Percentiles rank a stretch among this genome's conserved stretches.
phyloP scores from a whole-genome alignment of 2,113 vertebrate genomes.

The Tachycineta bicolor region DNA sequence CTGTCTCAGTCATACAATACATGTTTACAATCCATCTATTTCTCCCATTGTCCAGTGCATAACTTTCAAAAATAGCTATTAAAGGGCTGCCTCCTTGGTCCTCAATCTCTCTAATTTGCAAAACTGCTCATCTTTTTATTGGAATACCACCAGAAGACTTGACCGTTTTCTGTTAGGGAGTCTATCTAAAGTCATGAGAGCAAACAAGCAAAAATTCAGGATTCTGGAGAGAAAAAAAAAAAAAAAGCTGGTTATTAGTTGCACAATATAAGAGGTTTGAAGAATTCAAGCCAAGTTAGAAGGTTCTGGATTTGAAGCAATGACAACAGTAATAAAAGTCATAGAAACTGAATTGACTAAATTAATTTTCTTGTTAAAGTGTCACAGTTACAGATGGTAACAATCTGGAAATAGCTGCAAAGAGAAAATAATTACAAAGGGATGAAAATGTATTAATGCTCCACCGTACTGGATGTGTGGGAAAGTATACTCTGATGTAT shows the following conservation, averaged over 20 bases:
- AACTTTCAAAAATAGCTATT: conserved; percentile 62
- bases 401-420: conserved; percentile 73
- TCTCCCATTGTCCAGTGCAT: conserved; percentile 54
- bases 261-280: conserved; percentile 47
- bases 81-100: conserved; percentile 41
- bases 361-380: conserved; percentile 68
- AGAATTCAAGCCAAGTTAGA: conserved; percentile 63
- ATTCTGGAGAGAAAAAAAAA: not conserved
- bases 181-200: conserved; percentile 7
- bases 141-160: conserved; percentile 43
- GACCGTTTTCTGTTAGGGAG: conserved; percentile 47
- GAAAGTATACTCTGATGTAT: conserved; percentile 65
- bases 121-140: conserved; percentile 50
- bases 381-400: conserved; percentile 74
- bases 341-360: conserved; percentile 55
- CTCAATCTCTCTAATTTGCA: conserved; percentile 53
- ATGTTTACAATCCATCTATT: conserved; percentile 54
- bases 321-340: conserved; percentile 67
- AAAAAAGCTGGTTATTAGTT: conserved; percentile 50
- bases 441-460: conserved; percentile 68
- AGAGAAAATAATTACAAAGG: conserved; percentile 74
- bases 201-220: conserved; percentile 40
- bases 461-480: conserved; percentile 31
- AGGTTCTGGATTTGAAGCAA: conserved; percentile 71
- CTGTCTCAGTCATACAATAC: not conserved